Evolutionary conservation across 2,888 invertebrate species (phyloP).

Genomic region (Hirudinaria manillensis): DNA sequence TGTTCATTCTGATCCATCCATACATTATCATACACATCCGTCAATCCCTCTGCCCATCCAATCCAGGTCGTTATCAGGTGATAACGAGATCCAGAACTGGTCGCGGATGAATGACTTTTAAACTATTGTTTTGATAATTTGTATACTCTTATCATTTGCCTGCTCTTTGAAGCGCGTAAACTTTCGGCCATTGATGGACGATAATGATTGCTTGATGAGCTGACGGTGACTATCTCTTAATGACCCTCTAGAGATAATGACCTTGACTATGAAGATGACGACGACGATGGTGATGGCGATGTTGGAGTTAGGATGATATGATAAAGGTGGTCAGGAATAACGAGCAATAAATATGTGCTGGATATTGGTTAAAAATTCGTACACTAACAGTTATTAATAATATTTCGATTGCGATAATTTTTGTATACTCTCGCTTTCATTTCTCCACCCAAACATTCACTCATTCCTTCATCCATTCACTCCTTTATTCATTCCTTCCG

Average conservation of each 20-base stretch:
- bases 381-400: no score
- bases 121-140: no score
- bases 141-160: no score
- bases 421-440: background rate
- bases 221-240: background rate
- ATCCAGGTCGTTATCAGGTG: no score
- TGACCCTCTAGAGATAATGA: background rate
- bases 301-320: background rate
- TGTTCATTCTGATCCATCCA: background rate
- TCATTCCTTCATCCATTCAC: background rate
- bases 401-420: no score
- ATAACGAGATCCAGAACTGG: no score
- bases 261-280: background rate
- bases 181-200: no score
- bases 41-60: background rate
- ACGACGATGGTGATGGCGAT: constrained; percentile 4
- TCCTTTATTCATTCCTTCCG: background rate
- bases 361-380: no score
- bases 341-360: no score
- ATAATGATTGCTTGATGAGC: no score
- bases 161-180: no score
- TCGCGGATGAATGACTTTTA: no score
- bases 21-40: background rate
- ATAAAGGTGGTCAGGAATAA: background rate
- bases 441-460: background rate